Evolutionary conservation across 2,797 vertebrate species (phyloP), one percentile per base, ranked within the genome.

Genomic region (Delichon dasypus): DNA sequence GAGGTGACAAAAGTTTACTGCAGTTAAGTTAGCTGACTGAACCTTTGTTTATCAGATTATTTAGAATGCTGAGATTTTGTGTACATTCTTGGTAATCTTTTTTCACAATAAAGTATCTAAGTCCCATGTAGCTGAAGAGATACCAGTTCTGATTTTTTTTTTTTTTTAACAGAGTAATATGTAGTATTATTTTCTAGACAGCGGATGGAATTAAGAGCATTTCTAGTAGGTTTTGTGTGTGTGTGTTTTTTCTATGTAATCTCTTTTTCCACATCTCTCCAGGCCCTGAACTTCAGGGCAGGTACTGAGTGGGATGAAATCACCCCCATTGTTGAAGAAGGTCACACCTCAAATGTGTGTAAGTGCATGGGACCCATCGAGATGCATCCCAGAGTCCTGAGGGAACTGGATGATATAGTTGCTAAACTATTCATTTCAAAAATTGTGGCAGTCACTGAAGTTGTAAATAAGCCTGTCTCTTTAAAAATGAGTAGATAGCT

Each of bases 261-360:
- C 12, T 48, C 27, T 55, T 44, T 89, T 55, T 45, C 19, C 22
- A 30, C n/a, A 51, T 71, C 17, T 65, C 23, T 76, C 17, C 15
- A 45, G 29, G 26, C 58, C 51, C 18, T 77, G 29, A 58, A 23
- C 12, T 18, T 47, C n/a, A 26, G 51, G 51, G 38, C 23, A 57
- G 29, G 14, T 38, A 45, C 6, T n/a, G 15, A 11, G 55, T 38
- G 14, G 16, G 22, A 11, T 44, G 18, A 70, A 50, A 17, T 89
- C 5, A 11, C 15, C 13, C 4, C 5, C 23, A 29, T 2, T 45
- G 50, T 19, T 38, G 44, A 51, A n/a, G 44, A 71, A 26, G 20
- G 45, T 71, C 14, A 7, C 9, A 2, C n/a, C 10, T 62, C 7
- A 7, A 50, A 20, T 0, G 0, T 29, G 5, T 47, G 5, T 23